Base-by-base conservation (phyloP, 2,888 invertebrate genomes). In the Lordiphosa fenestrarum region DNA sequence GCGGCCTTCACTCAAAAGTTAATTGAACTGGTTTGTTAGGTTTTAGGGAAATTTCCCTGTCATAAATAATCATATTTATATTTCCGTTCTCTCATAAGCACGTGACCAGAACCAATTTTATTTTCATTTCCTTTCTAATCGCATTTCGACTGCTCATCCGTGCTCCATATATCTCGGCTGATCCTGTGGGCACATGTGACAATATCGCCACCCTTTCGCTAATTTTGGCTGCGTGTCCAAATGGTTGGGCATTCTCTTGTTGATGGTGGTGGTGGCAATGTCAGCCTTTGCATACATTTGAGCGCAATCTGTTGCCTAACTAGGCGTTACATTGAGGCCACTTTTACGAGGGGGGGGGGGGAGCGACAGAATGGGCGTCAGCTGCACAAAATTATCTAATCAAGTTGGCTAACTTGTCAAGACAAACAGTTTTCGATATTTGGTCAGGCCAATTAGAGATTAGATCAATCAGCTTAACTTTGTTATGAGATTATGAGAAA, bases 51-150 rank as follows among this genome's bases (percentile, higher is more conserved):
- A 23, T 46, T 57, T 39, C 19, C 39, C 39, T 66, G 62, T 62
- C 53, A 69, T 53, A 60, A 53, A 53, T 60, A 60, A 67, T 51
- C 61, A 67, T 61, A 42, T 61, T 60, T 61, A 52, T 44, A 53
- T 53, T 58, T 55, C 53, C 23, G 39, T 4, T 21, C 50, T 21
- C 50, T 69, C 53, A 55, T 73, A 82, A 86, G 75, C 88, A 89
- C 88, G 88, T 89, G 89, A 89, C 89, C 89, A 89, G 72, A 85
- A 86, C 89, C 75, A 87, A 89, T 89, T 86, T 57, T 81, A 86
- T 87, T 86, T 88, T 88, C 78, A 89, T 88, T 88, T 82, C 61
- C 74, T 88, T 86, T 71, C 30, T 83, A 75, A 80, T 83, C 71
- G 57, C 61, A 68, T 74, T 68, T 59, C 47, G 30, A 62, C 36